Conservation (phyloP, 2,797 vertebrate species). For the Linurgus olivaceus region DNA sequence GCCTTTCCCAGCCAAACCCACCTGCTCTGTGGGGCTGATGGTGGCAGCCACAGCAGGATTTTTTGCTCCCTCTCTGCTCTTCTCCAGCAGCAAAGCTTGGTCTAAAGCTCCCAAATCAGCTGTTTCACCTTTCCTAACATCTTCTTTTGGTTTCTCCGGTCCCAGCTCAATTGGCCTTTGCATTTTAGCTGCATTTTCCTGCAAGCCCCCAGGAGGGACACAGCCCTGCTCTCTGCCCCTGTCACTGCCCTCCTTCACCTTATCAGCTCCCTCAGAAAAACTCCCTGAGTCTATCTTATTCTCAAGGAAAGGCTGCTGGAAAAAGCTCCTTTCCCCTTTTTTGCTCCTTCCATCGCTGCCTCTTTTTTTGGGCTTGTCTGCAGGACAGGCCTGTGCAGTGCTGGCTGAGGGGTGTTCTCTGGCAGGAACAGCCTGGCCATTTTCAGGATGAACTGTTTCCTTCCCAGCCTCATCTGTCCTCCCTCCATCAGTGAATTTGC, state of each 20-base stretch:
- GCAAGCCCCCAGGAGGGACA: not conserved
- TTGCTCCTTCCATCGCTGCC: constrained; percentile 18
- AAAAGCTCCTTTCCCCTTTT: constrained; percentile 13
- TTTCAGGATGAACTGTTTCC: not conserved
- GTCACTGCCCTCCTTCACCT: not conserved
- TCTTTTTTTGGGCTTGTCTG: constrained; percentile 3
- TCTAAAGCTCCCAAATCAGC: not conserved
- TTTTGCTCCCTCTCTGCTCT: not conserved
- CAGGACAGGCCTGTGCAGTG: not conserved
- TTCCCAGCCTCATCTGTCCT: not conserved
- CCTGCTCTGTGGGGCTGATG: not conserved
- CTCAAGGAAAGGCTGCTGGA: constrained; percentile 8
- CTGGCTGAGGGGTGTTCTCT: not conserved
- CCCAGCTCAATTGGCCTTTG: not conserved
- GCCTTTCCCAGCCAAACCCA: not conserved
- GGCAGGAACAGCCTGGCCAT: not conserved
- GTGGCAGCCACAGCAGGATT: not conserved
- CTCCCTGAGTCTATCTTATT: not conserved
- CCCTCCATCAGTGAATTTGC: not conserved
- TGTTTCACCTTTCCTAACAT: not conserved
- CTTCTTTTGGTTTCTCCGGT: not conserved
- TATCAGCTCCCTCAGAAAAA: not conserved
- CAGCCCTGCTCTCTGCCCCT: not conserved
- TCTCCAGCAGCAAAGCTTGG: not conserved
- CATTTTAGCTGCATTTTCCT: not conserved